Conservation (phyloP, 2,797 vertebrate genomes). For the Telmatherina bonti region DNA sequence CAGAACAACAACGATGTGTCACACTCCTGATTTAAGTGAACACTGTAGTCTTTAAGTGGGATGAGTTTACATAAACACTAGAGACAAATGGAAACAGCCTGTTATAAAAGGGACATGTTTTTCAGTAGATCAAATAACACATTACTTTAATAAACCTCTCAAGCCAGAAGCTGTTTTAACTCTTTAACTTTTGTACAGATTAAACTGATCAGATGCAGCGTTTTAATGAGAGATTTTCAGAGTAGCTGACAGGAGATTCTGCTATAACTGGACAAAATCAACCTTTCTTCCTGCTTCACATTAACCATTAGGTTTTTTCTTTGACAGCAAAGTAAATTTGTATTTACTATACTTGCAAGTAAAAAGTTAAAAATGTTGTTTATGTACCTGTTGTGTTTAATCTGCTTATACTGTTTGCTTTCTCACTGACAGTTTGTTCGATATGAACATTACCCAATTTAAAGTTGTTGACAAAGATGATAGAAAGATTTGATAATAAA, state of each 20-base stretch:
- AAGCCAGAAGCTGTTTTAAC: not conserved
- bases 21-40: no score
- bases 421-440: not conserved
- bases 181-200: not conserved
- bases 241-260: not conserved
- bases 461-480: not conserved
- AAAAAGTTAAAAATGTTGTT: not conserved
- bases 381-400: not conserved
- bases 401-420: conserved; percentile 11
- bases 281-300: not conserved
- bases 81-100: not conserved
- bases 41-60: no score
- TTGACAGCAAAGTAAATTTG: not conserved
- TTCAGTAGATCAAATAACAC: not conserved
- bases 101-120: not conserved
- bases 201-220: not conserved
- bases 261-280: not conserved
- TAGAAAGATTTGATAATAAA: not conserved
- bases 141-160: not conserved
- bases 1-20: no score
- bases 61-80: not conserved
- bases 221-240: conserved; percentile 3
- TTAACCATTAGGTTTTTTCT: not conserved
- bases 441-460: conserved; percentile 7
- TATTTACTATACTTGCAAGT: not conserved